phyloP scores from a whole-genome alignment of 2,113 vertebrate species.

The Hippocampus comes region DNA sequence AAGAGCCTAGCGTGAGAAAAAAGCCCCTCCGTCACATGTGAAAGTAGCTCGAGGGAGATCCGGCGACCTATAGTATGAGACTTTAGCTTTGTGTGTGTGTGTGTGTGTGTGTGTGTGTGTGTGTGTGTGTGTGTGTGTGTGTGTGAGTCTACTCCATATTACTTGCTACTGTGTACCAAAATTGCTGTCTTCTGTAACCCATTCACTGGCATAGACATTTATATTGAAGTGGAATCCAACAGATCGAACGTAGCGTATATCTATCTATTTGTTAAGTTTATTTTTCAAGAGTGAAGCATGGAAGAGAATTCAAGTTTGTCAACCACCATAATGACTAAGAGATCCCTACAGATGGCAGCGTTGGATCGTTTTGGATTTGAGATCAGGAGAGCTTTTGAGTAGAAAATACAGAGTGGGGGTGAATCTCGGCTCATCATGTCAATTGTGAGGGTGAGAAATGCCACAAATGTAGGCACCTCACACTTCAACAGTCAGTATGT shows the following conservation, averaged over 20 bases:
- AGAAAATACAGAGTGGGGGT: too few species aligned
- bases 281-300: neutral
- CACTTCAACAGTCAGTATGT: too few species aligned
- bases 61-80: conserved; percentile 17
- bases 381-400: too few species aligned
- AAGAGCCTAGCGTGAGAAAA: conserved; percentile 34
- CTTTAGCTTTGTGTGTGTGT: too few species aligned
- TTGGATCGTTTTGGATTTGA: too few species aligned
- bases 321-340: too few species aligned
- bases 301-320: too few species aligned
- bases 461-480: too few species aligned
- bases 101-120: neutral
- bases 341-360: too few species aligned
- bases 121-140: neutral
- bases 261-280: neutral
- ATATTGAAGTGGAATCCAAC: neutral
- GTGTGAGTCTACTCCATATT: neutral
- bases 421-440: too few species aligned
- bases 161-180: neutral
- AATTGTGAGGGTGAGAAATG: too few species aligned
- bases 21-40: conserved; percentile 14
- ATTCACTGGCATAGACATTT: neutral
- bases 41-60: conserved; percentile 23
- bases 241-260: neutral
- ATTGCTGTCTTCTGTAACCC: neutral